phyloP scores from a whole-genome alignment of 2,113 vertebrate genomes.

The Synodontis membranacea region DNA sequence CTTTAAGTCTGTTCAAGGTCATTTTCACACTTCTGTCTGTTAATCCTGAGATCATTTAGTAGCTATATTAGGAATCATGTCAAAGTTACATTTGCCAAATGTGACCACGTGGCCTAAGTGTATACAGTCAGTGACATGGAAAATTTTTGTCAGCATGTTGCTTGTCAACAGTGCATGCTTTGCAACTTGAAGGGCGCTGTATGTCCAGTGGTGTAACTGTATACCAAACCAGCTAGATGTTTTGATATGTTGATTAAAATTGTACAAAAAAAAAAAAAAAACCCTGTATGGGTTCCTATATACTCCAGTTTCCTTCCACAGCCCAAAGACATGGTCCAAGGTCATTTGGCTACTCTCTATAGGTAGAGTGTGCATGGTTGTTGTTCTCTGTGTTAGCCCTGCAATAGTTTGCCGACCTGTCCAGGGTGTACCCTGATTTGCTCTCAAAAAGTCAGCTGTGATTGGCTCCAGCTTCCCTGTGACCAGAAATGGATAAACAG shows the following conservation, averaged over 20 bases:
- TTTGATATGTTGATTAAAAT: not conserved
- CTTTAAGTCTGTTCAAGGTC: conserved; percentile 22
- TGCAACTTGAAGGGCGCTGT: not conserved
- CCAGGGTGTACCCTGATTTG: too few species aligned
- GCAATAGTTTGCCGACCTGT: too few species aligned
- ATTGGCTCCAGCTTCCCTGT: too few species aligned
- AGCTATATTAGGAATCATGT: conserved; percentile 31
- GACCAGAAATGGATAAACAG: too few species aligned
- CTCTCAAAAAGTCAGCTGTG: too few species aligned
- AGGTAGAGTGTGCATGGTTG: too few species aligned
- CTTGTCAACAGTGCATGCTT: not conserved
- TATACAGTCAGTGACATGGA: conserved; percentile 2
- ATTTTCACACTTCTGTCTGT: conserved; percentile 9
- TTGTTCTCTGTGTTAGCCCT: too few species aligned
- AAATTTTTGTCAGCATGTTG: not conserved
- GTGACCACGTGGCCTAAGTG: not conserved
- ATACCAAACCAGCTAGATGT: not conserved
- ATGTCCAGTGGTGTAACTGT: not conserved
- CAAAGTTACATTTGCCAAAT: not conserved
- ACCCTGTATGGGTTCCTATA: too few species aligned
- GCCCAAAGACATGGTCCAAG: too few species aligned
- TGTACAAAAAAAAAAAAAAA: not conserved
- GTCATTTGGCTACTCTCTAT: too few species aligned
- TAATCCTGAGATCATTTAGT: conserved; percentile 29
- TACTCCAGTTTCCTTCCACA: too few species aligned